phyloP scores from a whole-genome alignment of 2,797 vertebrate species.

The Brotula barbata region DNA sequence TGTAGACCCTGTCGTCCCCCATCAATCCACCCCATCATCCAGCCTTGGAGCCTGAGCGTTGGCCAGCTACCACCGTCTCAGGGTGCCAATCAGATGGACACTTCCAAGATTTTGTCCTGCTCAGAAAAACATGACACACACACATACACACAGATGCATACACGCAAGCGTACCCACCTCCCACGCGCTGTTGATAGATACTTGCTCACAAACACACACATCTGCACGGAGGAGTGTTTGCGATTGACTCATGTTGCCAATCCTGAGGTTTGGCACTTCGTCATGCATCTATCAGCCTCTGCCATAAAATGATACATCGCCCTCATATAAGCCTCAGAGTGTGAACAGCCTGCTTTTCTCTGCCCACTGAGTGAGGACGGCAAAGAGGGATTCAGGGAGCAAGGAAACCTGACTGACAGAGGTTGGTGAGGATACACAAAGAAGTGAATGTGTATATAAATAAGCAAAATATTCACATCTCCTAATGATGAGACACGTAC shows the following conservation, averaged over 20 bases:
- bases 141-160: not conserved
- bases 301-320: constrained; percentile 52
- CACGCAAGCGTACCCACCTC: constrained; percentile 48
- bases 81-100: constrained; percentile 50
- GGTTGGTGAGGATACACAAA: not conserved
- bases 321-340: constrained; percentile 35
- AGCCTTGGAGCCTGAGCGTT: constrained; percentile 17
- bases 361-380: constrained; percentile 28
- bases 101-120: constrained; percentile 25
- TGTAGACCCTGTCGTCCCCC: constrained; percentile 23
- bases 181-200: constrained; percentile 57
- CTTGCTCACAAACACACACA: constrained; percentile 51
- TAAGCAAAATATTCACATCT: constrained; percentile 17
- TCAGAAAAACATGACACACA: constrained; percentile 23
- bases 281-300: constrained; percentile 62
- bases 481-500: constrained; percentile 13
- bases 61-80: constrained; percentile 29
- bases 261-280: constrained; percentile 53
- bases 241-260: constrained; percentile 62
- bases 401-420: constrained; percentile 3
- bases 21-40: constrained; percentile 48
- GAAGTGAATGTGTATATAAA: constrained; percentile 15
- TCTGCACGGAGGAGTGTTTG: constrained; percentile 64
- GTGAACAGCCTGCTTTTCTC: constrained; percentile 27
- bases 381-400: constrained; percentile 7